Conservation (phyloP, 2,888 invertebrate genomes). For the Molorchus minor region DNA sequence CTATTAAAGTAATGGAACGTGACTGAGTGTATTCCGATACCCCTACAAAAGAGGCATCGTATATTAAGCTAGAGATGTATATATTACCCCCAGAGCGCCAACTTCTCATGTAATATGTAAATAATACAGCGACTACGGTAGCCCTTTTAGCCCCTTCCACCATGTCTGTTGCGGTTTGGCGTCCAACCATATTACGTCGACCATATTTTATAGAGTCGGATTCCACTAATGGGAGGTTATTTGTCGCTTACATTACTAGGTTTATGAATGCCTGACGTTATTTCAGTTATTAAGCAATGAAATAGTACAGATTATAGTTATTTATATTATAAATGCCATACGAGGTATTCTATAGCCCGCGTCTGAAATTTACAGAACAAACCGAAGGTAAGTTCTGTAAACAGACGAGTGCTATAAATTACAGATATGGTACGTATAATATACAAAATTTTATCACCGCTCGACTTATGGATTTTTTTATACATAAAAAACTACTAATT, state of each 20-base stretch:
- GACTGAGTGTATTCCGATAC: slow-evolving; percentile 23
- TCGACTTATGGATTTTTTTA: no score
- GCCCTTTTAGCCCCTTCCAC: slow-evolving; percentile 4
- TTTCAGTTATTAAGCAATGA: neutral
- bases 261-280: neutral
- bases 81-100: slow-evolving; percentile 16
- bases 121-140: slow-evolving; percentile 21
- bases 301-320: neutral
- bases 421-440: no score
- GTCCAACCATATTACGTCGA: slow-evolving; percentile 19
- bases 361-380: no score
- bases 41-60: slow-evolving; percentile 5
- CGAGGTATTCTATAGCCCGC: no score
- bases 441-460: no score
- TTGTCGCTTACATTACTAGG: slow-evolving; percentile 5
- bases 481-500: no score
- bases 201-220: slow-evolving; percentile 24
- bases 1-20: slow-evolving; percentile 23
- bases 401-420: no score
- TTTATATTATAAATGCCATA: no score
- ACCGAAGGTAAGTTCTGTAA: no score
- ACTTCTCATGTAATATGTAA: slow-evolving; percentile 30
- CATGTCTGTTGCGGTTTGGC: slow-evolving; percentile 8
- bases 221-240: neutral
- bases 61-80: slow-evolving; percentile 19